Evolutionary conservation across 2,113 vertebrate species (phyloP).

Genomic region (Oreochromis niloticus): DNA sequence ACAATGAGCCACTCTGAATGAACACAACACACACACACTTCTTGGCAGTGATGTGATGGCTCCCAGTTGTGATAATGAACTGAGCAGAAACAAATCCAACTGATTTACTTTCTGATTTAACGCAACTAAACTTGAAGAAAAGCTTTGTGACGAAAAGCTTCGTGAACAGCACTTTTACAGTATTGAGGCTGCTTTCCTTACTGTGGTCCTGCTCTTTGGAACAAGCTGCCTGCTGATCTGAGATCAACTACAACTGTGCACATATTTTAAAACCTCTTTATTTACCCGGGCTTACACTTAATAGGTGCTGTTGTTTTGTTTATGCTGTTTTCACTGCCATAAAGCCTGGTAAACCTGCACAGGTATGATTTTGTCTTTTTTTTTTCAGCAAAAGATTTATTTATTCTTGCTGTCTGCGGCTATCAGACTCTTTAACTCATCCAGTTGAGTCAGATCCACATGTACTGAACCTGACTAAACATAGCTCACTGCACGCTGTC

Average conservation of each 20-base stretch:
- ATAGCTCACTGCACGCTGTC: neutral
- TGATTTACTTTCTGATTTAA: neutral
- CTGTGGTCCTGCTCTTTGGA: neutral
- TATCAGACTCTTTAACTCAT: neutral
- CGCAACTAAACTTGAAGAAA: neutral
- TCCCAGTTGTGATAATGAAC: neutral
- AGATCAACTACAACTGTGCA: neutral
- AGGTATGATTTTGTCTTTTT: neutral
- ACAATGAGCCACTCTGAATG: neutral
- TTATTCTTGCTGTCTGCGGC: neutral
- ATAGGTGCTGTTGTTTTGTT: neutral
- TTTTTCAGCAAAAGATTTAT: neutral
- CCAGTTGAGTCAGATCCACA: neutral
- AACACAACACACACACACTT: neutral
- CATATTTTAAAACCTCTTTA: neutral
- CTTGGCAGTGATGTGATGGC: neutral
- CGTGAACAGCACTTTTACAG: neutral
- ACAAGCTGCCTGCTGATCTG: neutral
- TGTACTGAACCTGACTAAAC: neutral
- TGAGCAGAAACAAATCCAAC: neutral
- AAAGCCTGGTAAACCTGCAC: neutral
- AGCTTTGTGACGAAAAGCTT: rapidly evolving
- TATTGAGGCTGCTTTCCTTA: neutral
- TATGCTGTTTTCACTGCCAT: neutral
- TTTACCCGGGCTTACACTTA: neutral